Percentiles rank a stretch among this genome's conserved stretches.
phyloP scores from a whole-genome alignment of 2,113 vertebrate species.

The Zapornia atra region DNA sequence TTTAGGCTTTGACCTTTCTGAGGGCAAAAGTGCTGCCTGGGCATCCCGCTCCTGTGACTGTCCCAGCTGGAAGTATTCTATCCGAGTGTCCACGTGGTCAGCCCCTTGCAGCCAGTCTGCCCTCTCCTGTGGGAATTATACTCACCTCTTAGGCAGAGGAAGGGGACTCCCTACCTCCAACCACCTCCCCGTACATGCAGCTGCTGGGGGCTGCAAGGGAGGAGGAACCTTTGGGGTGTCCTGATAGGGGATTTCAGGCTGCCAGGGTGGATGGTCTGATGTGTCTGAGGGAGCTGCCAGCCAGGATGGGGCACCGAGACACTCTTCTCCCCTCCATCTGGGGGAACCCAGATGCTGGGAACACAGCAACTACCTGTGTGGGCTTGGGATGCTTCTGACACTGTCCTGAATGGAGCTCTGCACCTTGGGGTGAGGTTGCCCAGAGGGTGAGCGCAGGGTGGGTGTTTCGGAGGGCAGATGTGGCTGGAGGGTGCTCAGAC shows the following conservation, averaged over 20 bases:
- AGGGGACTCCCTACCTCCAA: neutral
- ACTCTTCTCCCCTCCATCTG: neutral
- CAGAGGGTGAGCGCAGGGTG: rapidly evolving
- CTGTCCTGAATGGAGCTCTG: neutral
- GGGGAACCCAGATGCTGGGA: neutral
- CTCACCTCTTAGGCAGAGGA: neutral
- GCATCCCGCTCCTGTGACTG: rapidly evolving
- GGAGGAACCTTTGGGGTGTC: neutral
- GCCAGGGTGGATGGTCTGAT: rapidly evolving
- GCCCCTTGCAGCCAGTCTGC: neutral
- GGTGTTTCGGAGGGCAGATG: neutral
- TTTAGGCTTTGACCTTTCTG: neutral
- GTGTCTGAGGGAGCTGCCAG: neutral
- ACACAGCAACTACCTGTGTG: rapidly evolving
- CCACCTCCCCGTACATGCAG: neutral
- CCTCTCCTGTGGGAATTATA: neutral
- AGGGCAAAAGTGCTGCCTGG: neutral
- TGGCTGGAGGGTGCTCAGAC: neutral
- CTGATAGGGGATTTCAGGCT: neutral
- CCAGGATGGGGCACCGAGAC: rapidly evolving
- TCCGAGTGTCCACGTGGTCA: neutral
- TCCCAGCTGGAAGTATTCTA: neutral
- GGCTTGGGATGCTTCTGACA: rapidly evolving
- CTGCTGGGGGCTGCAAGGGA: neutral
- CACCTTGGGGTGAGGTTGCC: rapidly evolving